Percentiles rank a stretch among this genome's conserved stretches.
These are phyloP conservation scores for Amyelois transitella DNA, from an alignment of 1,140 invertebrate genomes.

Conservation along the genomic window DNA sequence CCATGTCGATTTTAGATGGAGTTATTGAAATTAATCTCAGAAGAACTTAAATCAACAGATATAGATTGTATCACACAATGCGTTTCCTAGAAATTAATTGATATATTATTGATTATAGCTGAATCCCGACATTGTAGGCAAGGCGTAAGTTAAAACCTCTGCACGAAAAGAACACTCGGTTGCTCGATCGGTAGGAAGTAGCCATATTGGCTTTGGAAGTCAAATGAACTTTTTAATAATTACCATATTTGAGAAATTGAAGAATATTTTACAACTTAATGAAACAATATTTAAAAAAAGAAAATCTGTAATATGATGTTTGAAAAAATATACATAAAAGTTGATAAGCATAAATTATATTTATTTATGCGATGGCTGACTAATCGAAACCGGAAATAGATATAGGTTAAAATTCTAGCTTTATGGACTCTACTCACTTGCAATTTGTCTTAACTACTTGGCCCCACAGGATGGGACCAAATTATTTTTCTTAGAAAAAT, in stretches of 20 bases:
- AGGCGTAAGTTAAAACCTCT: not conserved
- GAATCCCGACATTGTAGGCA: not conserved
- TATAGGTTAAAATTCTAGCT: too few relatives aligned
- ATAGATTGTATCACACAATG: not conserved
- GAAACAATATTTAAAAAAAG: too few relatives aligned
- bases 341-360: not conserved
- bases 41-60: not conserved
- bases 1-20: conserved; percentile 76
- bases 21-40: conserved; percentile 52
- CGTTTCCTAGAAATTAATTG: not conserved
- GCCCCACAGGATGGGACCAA: too few relatives aligned
- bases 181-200: conserved; percentile 35
- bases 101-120: not conserved
- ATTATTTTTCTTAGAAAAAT: too few relatives aligned
- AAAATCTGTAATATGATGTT: too few relatives aligned
- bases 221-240: not conserved
- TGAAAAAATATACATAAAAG: too few relatives aligned
- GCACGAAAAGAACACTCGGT: conserved; percentile 36
- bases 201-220: conserved; percentile 55
- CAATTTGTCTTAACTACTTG: too few relatives aligned
- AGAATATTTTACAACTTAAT: too few relatives aligned
- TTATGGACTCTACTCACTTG: too few relatives aligned
- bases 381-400: not conserved
- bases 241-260: too few relatives aligned
- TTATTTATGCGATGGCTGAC: not conserved